A percentile compares a stretch with the other conserved stretches of the same genome.
Conservation (phyloP, 2,888 invertebrate species). For the Nowickia ferox region DNA sequence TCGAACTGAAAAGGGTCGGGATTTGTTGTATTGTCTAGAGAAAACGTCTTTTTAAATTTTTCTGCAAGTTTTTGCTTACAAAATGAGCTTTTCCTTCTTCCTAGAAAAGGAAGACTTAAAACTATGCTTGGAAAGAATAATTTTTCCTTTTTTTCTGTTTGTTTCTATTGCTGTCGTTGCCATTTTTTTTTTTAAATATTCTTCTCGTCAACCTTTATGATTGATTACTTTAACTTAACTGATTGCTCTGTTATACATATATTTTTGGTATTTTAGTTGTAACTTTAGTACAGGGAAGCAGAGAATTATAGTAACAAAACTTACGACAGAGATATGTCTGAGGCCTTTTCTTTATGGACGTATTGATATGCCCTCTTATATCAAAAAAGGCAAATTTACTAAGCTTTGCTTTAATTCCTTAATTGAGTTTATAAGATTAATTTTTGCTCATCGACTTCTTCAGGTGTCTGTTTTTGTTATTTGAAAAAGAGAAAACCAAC, state of each 20-base stretch:
- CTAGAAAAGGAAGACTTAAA: background rate
- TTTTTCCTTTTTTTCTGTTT: conserved; percentile 26
- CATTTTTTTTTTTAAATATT: conserved; percentile 37
- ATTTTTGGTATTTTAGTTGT: conserved; percentile 52
- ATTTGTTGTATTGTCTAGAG: conserved; percentile 25
- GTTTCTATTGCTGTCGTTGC: conserved; percentile 26
- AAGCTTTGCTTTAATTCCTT: no score
- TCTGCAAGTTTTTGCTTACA: conserved; percentile 14
- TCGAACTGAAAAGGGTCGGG: background rate
- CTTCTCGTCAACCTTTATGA: conserved; percentile 62
- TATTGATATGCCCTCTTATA: no score
- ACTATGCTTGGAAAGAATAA: conserved; percentile 40
- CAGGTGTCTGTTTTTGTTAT: no score
- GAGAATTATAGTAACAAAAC: background rate
- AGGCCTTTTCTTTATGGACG: no score
- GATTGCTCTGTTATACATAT: conserved; percentile 68
- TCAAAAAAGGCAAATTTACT: no score
- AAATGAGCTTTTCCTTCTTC: conserved; percentile 31
- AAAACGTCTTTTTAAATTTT: conserved; percentile 36
- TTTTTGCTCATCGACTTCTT: no score
- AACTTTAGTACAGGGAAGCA: background rate
- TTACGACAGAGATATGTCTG: no score
- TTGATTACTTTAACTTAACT: conserved; percentile 73
- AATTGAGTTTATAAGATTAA: no score
- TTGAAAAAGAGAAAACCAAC: no score